Evolutionary conservation across 2,888 invertebrate species (phyloP), one percentile per base, ranked within the genome.

Genomic region (Elegia similella): DNA sequence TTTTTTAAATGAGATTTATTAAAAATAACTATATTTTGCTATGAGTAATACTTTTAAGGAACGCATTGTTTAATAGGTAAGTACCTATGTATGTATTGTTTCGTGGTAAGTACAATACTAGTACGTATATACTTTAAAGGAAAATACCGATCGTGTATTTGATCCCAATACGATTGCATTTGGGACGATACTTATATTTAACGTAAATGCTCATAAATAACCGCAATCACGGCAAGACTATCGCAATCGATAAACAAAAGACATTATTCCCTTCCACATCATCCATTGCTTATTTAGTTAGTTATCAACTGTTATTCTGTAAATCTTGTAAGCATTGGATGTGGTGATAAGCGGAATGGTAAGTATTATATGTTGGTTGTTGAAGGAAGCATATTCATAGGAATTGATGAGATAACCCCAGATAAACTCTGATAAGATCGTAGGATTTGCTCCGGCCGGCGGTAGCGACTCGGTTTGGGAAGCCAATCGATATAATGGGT

Each of bases 361-460:
- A 56, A 58, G 6, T 2, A 62, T 32, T 55, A 17, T 34, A 53
- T 44, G 60, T 57, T 44, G 58, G 56, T 65, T 60, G 62, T 61
- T 55, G 38, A 29, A 52, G 34, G 42, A 57, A 48, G 59, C 61
- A 48, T 56, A 56, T 62, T 76, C 72, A 80, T 83, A 71, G 59
- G 56, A 59, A 70, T 62, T 57, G 84, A 86, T 85, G 76, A 63
- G 88, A 88, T 88, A 88, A 88, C 88, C 88, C 74, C 65, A 79
- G 86, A 86, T 86, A 87, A 86, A 85, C 87, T 80, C 65, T 62
- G 85, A 85, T 87, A 80, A 76, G 77, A 87, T 83, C 83, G 80
- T 65, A 77, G 80, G 88, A 86, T 85, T 84, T 83, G 80, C 82
- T 78, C n/a, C 63, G 72, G 74, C 75, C 80, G 72, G 79, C 81